phyloP scores from a whole-genome alignment of 2,113 vertebrate species.

The Onychostruthus taczanowskii region DNA sequence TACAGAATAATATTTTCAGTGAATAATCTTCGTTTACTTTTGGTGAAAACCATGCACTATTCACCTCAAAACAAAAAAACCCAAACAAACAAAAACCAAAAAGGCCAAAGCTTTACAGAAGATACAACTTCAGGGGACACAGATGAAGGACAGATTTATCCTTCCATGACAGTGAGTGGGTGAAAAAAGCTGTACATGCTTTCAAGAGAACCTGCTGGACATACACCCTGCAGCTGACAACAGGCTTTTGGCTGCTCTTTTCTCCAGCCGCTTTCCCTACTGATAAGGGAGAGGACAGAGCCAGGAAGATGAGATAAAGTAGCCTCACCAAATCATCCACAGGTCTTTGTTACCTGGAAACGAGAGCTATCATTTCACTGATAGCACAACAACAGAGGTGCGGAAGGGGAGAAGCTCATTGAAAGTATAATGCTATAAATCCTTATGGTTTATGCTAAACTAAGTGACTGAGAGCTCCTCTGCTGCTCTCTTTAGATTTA shows the following conservation, averaged over 20 bases:
- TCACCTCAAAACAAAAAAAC: background rate
- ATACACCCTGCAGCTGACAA: background rate
- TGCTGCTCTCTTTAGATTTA: constrained; percentile 20
- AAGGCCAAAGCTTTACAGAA: background rate
- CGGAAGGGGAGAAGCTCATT: background rate
- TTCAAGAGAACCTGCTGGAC: background rate
- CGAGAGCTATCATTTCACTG: background rate
- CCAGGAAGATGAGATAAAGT: background rate
- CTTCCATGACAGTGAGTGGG: background rate
- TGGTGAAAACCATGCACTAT: background rate
- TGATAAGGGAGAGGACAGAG: background rate
- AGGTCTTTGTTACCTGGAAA: constrained; percentile 44
- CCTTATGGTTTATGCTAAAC: constrained; percentile 43
- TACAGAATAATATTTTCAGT: background rate
- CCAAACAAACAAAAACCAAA: too few relatives aligned
- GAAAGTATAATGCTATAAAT: constrained; percentile 38
- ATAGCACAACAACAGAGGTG: background rate
- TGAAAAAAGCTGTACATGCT: background rate
- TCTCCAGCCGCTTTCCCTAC: background rate
- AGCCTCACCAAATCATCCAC: background rate
- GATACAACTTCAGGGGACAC: background rate
- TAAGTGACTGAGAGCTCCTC: constrained; percentile 22
- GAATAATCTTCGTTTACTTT: background rate
- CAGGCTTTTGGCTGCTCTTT: background rate
- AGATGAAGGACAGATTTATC: background rate